Evolutionary conservation across 2,888 invertebrate species (phyloP).

Genomic region (Sphaerophoria rueppellii): DNA sequence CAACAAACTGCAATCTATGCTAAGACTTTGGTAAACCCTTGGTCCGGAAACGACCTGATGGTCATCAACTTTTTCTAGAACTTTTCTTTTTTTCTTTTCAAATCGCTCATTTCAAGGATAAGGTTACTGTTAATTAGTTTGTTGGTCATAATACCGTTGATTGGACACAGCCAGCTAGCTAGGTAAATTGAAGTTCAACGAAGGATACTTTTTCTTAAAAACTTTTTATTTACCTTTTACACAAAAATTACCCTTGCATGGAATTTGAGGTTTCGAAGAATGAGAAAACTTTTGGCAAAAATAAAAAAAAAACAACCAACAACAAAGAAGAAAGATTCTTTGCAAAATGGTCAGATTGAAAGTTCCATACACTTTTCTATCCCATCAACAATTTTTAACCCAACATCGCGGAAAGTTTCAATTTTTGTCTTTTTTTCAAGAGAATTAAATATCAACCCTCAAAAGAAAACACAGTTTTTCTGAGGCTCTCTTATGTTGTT

Average conservation of each 20-base stretch:
- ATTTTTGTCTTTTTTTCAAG: constrained; percentile 6
- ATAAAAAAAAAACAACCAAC: neutral
- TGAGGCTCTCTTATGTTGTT: constrained; percentile 17
- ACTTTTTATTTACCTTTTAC: constrained; percentile 45
- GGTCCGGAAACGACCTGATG: neutral
- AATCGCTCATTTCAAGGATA: constrained; percentile 12
- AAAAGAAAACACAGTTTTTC: constrained; percentile 10
- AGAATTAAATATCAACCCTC: constrained; percentile 48
- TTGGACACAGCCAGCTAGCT: neutral
- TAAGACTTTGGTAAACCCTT: too few relatives aligned
- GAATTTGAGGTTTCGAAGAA: constrained; percentile 41
- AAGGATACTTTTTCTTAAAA: constrained; percentile 32
- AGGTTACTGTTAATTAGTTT: constrained; percentile 66
- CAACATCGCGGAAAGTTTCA: neutral
- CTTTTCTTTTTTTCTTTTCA: neutral
- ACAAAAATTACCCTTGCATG: constrained; percentile 44
- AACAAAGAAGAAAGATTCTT: constrained; percentile 47
- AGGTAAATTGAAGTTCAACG: neutral
- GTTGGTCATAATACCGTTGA: constrained; percentile 57
- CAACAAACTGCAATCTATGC: neutral
- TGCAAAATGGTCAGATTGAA: constrained; percentile 35
- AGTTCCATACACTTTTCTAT: neutral
- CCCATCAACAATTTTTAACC: neutral
- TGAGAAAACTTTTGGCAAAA: constrained; percentile 30
- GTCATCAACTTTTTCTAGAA: neutral